Percentiles rank a stretch among this genome's conserved stretches.
Conservation (phyloP, 2,888 invertebrate genomes). For the Melieria crassipennis region DNA sequence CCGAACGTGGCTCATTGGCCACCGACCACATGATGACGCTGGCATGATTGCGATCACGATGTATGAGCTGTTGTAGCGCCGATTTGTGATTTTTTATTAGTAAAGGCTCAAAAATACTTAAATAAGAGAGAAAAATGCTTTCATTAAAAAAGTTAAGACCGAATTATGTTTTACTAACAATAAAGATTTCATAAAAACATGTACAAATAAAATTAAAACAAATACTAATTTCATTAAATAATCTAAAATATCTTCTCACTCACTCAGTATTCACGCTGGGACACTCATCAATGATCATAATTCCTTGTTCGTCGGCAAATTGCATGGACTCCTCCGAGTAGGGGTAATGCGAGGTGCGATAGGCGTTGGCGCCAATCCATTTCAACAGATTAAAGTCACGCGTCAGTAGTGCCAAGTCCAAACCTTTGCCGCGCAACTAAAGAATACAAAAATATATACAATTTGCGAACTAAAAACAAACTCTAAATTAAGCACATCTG, state of each 20-base stretch:
- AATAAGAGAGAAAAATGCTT: neutral
- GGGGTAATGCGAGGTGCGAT: conserved; percentile 97
- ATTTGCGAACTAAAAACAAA: neutral
- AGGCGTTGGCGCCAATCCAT: conserved; percentile 96
- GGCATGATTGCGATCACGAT: conserved; percentile 93
- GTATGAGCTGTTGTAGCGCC: conserved; percentile 85
- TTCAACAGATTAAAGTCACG: conserved; percentile 93
- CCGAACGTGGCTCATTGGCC: conserved; percentile 90
- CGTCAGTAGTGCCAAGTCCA: conserved; percentile 85
- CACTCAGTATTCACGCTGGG: conserved; percentile 91
- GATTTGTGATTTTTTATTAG: conserved; percentile 83
- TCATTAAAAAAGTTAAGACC: too few relatives aligned
- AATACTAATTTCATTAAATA: too few relatives aligned
- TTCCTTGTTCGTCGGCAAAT: conserved; percentile 89
- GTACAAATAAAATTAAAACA: too few relatives aligned
- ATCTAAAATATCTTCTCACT: conserved; percentile 42
- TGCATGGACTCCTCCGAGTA: conserved; percentile 98
- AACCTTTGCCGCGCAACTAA: conserved; percentile 90
- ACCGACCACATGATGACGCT: conserved; percentile 97
- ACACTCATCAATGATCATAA: conserved; percentile 95
- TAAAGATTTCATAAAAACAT: too few relatives aligned
- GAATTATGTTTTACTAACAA: too few relatives aligned
- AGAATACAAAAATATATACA: conserved; percentile 6
- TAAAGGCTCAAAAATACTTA: conserved; percentile 73
- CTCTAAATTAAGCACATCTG: conserved; percentile 72